Percentiles rank a stretch among this genome's conserved stretches.
These are phyloP conservation scores for Gallinago media DNA, from an alignment of 2,113 vertebrate genomes.

Conservation along the genomic window DNA sequence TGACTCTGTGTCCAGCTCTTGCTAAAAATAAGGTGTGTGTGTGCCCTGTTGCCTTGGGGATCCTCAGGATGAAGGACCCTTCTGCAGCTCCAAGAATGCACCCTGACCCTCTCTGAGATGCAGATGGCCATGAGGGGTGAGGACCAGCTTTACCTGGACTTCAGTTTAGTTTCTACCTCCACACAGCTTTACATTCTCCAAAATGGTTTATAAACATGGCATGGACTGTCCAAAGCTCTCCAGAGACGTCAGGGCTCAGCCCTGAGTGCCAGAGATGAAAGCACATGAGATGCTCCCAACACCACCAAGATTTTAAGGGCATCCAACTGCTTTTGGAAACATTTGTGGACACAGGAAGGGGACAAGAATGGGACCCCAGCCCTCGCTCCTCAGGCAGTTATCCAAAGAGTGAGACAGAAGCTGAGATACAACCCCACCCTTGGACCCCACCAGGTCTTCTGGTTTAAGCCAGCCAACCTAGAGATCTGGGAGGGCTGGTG, in stretches of 20 bases:
- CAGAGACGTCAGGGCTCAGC: fast-evolving
- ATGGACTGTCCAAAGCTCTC: not conserved
- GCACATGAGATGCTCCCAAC: fast-evolving
- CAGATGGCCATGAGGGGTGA: no score
- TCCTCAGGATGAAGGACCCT: not conserved
- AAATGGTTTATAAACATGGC: not conserved
- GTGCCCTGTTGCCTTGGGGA: not conserved
- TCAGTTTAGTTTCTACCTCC: not conserved
- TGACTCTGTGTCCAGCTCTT: not conserved
- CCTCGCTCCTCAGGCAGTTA: not conserved
- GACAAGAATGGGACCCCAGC: not conserved
- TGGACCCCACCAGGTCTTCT: no score
- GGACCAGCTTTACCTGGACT: not conserved
- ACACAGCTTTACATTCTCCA: not conserved
- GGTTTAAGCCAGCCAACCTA: not conserved
- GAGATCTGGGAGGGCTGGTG: not conserved
- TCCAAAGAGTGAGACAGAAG: fast-evolving
- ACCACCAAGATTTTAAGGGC: not conserved
- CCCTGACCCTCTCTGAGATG: not conserved
- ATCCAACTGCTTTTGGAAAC: not conserved
- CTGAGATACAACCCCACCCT: not conserved
- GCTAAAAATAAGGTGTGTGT: fast-evolving
- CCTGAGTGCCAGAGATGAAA: not conserved
- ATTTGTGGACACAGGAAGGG: fast-evolving
- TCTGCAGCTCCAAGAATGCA: not conserved